Conservation (phyloP, 2,888 invertebrate species). For the Nephrotoma appendiculata region DNA sequence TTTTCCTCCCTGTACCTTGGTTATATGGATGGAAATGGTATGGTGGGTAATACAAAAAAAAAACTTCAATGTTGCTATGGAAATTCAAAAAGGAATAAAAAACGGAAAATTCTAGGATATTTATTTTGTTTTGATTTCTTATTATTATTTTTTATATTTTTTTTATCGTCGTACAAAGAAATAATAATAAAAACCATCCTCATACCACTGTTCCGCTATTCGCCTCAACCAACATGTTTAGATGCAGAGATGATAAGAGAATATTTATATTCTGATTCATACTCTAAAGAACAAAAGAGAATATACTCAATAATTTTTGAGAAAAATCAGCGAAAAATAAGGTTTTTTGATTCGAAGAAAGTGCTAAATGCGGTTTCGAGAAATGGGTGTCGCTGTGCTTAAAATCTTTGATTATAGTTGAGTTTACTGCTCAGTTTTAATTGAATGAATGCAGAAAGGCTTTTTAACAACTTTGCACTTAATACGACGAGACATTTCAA, state of each 20-base stretch:
- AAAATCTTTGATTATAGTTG: too few relatives aligned
- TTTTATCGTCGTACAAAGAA: background rate
- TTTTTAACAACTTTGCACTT: too few relatives aligned
- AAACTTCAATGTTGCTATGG: background rate
- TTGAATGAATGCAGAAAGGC: too few relatives aligned
- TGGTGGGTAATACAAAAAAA: background rate
- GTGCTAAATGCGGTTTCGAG: background rate
- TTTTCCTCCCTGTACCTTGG: background rate
- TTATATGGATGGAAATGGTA: background rate
- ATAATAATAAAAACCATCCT: background rate
- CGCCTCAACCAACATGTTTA: background rate
- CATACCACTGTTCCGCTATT: background rate
- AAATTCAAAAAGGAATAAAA: background rate
- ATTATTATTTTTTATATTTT: background rate
- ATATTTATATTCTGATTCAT: background rate
- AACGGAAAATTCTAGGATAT: background rate
- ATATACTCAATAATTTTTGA: background rate
- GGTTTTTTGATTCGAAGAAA: background rate
- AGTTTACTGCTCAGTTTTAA: too few relatives aligned
- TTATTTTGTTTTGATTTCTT: background rate
- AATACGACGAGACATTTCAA: too few relatives aligned
- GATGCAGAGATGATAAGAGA: background rate
- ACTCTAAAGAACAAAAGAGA: background rate
- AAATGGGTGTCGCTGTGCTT: background rate
- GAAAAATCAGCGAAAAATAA: background rate